phyloP scores from a whole-genome alignment of 2,113 vertebrate species.

The Chlorodrepanis virens region DNA sequence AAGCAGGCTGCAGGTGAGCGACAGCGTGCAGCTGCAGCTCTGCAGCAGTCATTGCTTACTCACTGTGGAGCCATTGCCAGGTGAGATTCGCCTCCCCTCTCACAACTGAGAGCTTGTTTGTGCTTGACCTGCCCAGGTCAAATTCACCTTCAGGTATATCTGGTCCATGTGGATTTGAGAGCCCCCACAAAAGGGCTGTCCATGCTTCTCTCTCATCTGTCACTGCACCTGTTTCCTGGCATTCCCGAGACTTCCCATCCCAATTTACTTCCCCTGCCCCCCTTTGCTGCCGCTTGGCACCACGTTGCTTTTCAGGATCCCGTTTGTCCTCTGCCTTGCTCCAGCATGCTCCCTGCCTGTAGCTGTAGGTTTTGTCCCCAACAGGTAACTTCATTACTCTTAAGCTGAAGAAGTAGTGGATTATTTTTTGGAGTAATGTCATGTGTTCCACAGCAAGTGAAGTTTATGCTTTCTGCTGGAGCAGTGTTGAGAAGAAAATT shows the following conservation, averaged over 20 bases:
- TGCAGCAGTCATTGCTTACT: neutral
- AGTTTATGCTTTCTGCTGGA: neutral
- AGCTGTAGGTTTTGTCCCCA: neutral
- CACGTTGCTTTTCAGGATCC: neutral
- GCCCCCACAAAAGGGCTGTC: neutral
- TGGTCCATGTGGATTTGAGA: neutral
- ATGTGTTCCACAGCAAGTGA: neutral
- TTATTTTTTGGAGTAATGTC: neutral
- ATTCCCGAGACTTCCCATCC: neutral
- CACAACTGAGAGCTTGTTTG: neutral
- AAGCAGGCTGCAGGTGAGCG: neutral
- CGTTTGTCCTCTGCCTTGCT: neutral
- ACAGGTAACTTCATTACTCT: neutral
- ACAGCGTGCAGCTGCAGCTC: neutral
- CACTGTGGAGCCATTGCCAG: rapidly evolving
- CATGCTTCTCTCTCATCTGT: neutral
- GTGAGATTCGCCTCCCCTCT: neutral
- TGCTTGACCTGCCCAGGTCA: neutral
- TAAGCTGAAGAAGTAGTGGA: neutral
- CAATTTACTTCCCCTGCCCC: neutral
- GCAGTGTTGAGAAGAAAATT: neutral
- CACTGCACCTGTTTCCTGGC: rapidly evolving
- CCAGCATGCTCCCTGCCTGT: neutral
- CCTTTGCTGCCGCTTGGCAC: neutral
- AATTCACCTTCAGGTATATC: neutral